A percentile compares a stretch with the other conserved stretches of the same genome.
These are phyloP conservation scores for Cheilosia grossa DNA, from an alignment of 2,888 invertebrate species.

Conservation along the genomic window DNA sequence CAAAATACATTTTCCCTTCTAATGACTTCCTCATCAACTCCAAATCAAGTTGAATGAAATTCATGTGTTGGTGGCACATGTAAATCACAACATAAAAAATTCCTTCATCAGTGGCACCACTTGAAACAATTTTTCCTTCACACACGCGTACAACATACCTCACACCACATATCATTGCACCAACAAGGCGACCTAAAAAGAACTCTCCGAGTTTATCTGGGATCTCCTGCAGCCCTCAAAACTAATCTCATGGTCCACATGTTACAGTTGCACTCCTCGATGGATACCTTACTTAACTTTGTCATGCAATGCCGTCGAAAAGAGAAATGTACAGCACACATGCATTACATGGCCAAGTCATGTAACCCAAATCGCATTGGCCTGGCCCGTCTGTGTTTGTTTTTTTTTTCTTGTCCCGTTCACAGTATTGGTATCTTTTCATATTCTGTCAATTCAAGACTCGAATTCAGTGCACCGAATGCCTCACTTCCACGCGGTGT, in stretches of 20 bases:
- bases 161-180: slow-evolving; percentile 30
- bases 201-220: slow-evolving; percentile 54
- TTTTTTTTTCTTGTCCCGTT: slow-evolving; percentile 3
- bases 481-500: slow-evolving; percentile 1
- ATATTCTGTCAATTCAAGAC: slow-evolving; percentile 62
- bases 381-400: slow-evolving; percentile 23
- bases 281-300: slow-evolving; percentile 35
- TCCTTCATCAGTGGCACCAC: slow-evolving; percentile 35
- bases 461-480: slow-evolving; percentile 48
- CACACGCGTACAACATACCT: slow-evolving; percentile 12
- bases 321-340: slow-evolving; percentile 40
- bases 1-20: background rate
- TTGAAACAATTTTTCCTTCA: slow-evolving; percentile 38
- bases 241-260: slow-evolving; percentile 21
- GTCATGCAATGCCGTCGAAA: slow-evolving; percentile 54
- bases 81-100: slow-evolving; percentile 15
- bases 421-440: slow-evolving; percentile 55
- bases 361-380: slow-evolving; percentile 66
- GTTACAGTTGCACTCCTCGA: slow-evolving; percentile 36
- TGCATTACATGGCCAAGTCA: slow-evolving; percentile 65
- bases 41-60: background rate
- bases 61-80: slow-evolving; percentile 12
- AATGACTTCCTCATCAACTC: background rate
- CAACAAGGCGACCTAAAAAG: slow-evolving; percentile 62
- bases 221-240: slow-evolving; percentile 52